Conservation (phyloP, 1,140 invertebrate genomes). For the Drosophila novamexicana region DNA sequence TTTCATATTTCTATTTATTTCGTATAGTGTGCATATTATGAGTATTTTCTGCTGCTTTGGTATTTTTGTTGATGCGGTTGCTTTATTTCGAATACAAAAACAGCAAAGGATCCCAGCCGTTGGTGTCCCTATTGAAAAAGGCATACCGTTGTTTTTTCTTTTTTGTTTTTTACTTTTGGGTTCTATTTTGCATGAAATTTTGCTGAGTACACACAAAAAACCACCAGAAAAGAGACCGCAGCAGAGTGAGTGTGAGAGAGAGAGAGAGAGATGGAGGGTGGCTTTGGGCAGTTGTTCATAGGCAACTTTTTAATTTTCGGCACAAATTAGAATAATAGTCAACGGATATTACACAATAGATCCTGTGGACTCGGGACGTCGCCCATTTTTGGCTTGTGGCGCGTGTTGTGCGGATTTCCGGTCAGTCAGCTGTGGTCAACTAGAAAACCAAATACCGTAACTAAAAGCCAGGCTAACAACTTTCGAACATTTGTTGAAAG, state of each 20-base stretch:
- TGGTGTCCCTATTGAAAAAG: slow-evolving; percentile 33
- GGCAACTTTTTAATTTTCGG: slow-evolving; percentile 55
- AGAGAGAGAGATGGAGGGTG: not conserved
- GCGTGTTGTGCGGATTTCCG: slow-evolving; percentile 46
- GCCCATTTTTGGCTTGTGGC: slow-evolving; percentile 20
- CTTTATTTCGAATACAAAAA: slow-evolving; percentile 44
- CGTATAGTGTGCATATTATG: slow-evolving; percentile 39
- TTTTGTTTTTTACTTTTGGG: slow-evolving; percentile 5
- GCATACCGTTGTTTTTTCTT: slow-evolving; percentile 9
- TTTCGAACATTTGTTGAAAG: not conserved
- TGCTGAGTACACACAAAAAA: slow-evolving; percentile 41
- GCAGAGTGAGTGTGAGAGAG: not conserved
- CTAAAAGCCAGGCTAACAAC: slow-evolving; percentile 19
- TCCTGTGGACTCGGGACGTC: slow-evolving; percentile 12
- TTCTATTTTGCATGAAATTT: slow-evolving; percentile 50
- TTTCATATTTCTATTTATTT: slow-evolving; percentile 45
- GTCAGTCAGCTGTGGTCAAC: slow-evolving; percentile 36
- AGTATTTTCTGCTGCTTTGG: slow-evolving; percentile 44
- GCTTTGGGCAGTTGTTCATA: slow-evolving; percentile 13
- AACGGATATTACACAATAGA: slow-evolving; percentile 53
- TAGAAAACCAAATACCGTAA: slow-evolving; percentile 1
- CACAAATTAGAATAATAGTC: slow-evolving; percentile 53
- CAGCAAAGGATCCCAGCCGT: slow-evolving; percentile 36
- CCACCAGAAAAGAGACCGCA: slow-evolving; percentile 15
- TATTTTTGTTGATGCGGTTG: slow-evolving; percentile 48